Percentiles rank a stretch among this genome's conserved stretches.
These are phyloP conservation scores for Poecilia gillii DNA, from an alignment of 2,797 vertebrate genomes.

Conservation along the genomic window DNA sequence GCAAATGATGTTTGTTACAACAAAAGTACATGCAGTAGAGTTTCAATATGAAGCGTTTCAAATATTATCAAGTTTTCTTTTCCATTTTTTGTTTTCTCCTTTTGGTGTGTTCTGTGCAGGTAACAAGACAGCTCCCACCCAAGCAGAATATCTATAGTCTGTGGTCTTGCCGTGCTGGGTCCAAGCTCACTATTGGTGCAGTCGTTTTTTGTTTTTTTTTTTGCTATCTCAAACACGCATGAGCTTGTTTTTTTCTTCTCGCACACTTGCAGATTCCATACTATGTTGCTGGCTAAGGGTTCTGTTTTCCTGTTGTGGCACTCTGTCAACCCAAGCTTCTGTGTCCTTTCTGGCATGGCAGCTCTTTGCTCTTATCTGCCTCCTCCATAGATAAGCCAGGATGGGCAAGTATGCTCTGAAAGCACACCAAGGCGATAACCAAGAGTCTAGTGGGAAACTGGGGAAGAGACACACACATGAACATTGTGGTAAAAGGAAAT, in stretches of 20 bases:
- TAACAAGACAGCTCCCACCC: not conserved
- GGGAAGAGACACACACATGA: conserved; percentile 17
- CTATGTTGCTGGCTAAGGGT: conserved; percentile 58
- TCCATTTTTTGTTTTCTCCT: not conserved
- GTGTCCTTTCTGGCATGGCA: conserved; percentile 72
- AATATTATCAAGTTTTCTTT: not conserved
- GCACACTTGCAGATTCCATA: conserved; percentile 35
- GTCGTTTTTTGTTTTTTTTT: conserved; percentile 33
- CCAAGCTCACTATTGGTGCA: conserved; percentile 19
- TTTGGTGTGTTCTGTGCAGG: not conserved
- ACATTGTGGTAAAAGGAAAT: conserved; percentile 5
- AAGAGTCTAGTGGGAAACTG: conserved; percentile 42
- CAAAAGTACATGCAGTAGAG: not conserved
- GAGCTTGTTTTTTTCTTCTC: conserved; percentile 16
- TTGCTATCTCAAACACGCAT: conserved; percentile 7
- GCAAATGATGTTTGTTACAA: conserved; percentile 13
- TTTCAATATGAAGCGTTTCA: not conserved
- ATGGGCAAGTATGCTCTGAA: conserved; percentile 58
- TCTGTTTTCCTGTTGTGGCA: conserved; percentile 60
- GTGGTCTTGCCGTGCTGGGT: conserved; percentile 18
- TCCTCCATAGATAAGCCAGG: conserved; percentile 71
- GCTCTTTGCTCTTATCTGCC: conserved; percentile 71
- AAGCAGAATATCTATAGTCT: conserved; percentile 20
- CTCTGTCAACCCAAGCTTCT: conserved; percentile 70
- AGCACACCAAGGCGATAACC: conserved; percentile 53